Evolutionary conservation across 2,797 vertebrate species (phyloP), one percentile per base, ranked within the genome.

Genomic region (Diplodus puntazzo): DNA sequence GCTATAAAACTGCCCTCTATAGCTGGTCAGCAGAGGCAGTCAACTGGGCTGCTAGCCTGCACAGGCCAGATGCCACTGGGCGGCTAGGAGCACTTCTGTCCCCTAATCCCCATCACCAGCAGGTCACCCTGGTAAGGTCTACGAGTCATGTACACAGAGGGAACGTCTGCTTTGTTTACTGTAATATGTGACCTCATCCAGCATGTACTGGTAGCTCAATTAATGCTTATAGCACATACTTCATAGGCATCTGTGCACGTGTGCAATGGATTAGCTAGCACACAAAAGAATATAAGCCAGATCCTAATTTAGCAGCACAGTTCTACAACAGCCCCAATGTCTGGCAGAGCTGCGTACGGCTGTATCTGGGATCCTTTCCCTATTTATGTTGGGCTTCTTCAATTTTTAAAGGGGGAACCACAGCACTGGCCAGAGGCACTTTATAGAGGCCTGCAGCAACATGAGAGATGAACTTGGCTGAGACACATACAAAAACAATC

Each of bases 11-110:
- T 63, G 77, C 71, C 83, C 82, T 85, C 88, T 78, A 85, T 87
- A 57, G 88, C 87, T 69, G 83, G 87, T 91, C 89, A 88, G 84
- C 79, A 48, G 86, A 89, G 87, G 84, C 89, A 81, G 83, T 86
- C 81, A 86, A 90, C 88, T 91, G 88, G 84, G 88, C 87, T 76
- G 84, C 78, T 48, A 53, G 87, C 75, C 84, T 74, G 88, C 88
- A 88, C 87, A 84, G 89, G 80, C 92, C 93, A 93, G 92, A 94
- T 95, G 92, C 90, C 88, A 86, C 90, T 89, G 91, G 81, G 91
- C 80, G 69, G 86, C 84, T 50, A 80, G 74, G 52, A 85, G 75
- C 85, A 82, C 75, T 86, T 81, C 72, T 86, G 76, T 84, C 78
- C 83, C 86, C 73, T 85, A 80, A 81, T 84, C 79, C 85, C 76